Conservation (phyloP, 2,888 invertebrate genomes). For the Rutpela maculata region DNA sequence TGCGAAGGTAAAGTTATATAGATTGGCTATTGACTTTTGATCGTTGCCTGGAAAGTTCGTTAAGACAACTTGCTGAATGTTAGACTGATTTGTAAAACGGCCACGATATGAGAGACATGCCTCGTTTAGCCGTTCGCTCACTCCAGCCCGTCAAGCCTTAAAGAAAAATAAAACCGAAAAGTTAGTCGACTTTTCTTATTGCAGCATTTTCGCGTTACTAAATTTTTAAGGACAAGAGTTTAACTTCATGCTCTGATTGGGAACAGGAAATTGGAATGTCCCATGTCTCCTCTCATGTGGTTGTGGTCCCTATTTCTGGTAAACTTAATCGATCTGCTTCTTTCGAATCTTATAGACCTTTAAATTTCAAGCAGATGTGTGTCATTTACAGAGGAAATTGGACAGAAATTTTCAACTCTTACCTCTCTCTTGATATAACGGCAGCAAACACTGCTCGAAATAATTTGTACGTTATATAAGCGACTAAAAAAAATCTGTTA, state of each 20-base stretch:
- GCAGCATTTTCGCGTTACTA: slow-evolving; percentile 62
- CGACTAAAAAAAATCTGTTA: too few species aligned
- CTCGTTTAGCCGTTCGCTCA: slow-evolving; percentile 63
- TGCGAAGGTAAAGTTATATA: slow-evolving; percentile 60
- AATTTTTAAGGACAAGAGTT: slow-evolving; percentile 63
- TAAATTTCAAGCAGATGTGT: slow-evolving; percentile 33
- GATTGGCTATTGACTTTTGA: slow-evolving; percentile 69
- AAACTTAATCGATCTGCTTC: slow-evolving; percentile 48
- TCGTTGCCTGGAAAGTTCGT: slow-evolving; percentile 66
- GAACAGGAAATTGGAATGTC: slow-evolving; percentile 65
- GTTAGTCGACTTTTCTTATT: slow-evolving; percentile 65
- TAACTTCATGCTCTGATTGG: slow-evolving; percentile 63
- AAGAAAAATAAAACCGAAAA: slow-evolving; percentile 66
- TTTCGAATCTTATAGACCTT: slow-evolving; percentile 36
- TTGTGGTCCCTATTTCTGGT: slow-evolving; percentile 39
- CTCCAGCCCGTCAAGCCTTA: slow-evolving; percentile 58
- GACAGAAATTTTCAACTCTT: slow-evolving; percentile 17
- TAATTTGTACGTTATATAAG: not conserved
- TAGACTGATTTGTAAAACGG: slow-evolving; percentile 70
- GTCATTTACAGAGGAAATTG: slow-evolving; percentile 44
- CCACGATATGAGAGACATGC: slow-evolving; percentile 67
- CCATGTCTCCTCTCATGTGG: slow-evolving; percentile 49
- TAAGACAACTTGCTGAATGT: slow-evolving; percentile 70
- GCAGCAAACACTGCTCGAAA: not conserved
- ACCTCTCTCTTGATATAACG: not conserved